Evolutionary conservation across 2,888 invertebrate species (phyloP).

Genomic region (Nemoura dubitans): DNA sequence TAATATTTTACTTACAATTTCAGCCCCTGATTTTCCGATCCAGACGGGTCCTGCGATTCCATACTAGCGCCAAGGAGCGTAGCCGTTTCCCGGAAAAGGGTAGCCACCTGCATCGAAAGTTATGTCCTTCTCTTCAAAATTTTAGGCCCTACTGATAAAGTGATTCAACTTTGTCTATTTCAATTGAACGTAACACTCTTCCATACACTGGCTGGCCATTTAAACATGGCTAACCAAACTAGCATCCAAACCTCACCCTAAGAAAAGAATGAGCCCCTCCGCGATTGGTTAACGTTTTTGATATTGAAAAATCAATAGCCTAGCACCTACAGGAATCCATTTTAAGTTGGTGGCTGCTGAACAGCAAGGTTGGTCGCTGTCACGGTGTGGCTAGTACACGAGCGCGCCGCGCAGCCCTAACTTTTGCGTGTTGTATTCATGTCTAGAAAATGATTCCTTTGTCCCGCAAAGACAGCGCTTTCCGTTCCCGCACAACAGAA

Average conservation of each 20-base stretch:
- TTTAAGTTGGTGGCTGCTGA: conserved; percentile 39
- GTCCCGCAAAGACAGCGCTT: neutral
- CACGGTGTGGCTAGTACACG: neutral
- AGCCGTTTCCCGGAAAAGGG: conserved; percentile 73
- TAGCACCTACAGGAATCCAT: conserved; percentile 39
- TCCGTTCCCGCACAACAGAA: neutral
- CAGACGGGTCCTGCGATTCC: conserved; percentile 58
- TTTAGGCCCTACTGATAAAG: conserved; percentile 23
- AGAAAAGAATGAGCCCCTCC: conserved; percentile 61
- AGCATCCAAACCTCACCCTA: conserved; percentile 65
- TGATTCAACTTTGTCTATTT: conserved; percentile 45
- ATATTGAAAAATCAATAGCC: conserved; percentile 73
- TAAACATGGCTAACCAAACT: conserved; percentile 54
- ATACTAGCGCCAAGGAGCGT: conserved; percentile 72
- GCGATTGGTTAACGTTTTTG: conserved; percentile 61
- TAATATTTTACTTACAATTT: conserved; percentile 54
- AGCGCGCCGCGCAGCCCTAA: neutral
- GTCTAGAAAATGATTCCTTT: neutral
- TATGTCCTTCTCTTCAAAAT: conserved; percentile 13
- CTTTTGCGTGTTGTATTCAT: neutral
- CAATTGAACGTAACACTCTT: conserved; percentile 52
- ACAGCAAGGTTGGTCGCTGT: neutral
- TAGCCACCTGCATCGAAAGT: conserved; percentile 71
- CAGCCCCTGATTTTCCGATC: conserved; percentile 52
- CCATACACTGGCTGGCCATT: conserved; percentile 55